phyloP scores from a whole-genome alignment of 1,140 invertebrate species.

The Stenopsyche tienmushanensis region DNA sequence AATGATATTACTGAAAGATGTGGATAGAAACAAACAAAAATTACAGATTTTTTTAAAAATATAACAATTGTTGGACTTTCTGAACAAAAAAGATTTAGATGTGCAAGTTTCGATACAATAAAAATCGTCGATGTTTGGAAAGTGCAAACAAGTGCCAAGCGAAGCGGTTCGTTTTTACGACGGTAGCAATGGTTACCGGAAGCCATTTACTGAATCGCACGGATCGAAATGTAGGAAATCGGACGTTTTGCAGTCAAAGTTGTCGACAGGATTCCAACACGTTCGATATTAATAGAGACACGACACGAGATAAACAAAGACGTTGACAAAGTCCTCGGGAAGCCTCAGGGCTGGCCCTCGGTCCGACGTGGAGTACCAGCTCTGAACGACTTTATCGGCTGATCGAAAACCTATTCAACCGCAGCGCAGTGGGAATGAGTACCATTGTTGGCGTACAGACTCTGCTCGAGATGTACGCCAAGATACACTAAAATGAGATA shows the following conservation, averaged over 20 bases:
- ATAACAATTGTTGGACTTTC: no score
- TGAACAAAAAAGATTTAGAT: no score
- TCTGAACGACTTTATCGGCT: constrained; percentile 8
- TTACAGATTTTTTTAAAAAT: no score
- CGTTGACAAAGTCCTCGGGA: constrained; percentile 2
- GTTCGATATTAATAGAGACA: constrained; percentile 23
- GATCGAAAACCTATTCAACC: constrained; percentile 15
- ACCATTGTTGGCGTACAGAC: background rate
- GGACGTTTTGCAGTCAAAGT: background rate
- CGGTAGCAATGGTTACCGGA: background rate
- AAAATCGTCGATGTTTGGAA: no score
- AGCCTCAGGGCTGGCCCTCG: background rate
- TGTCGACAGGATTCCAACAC: background rate
- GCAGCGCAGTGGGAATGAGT: background rate
- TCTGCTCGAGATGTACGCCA: no score
- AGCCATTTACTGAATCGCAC: background rate
- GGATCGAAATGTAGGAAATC: background rate
- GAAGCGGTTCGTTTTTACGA: background rate
- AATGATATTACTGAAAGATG: no score
- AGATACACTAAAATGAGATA: no score
- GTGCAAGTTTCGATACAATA: no score
- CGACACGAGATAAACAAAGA: constrained; percentile 11
- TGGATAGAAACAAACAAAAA: no score
- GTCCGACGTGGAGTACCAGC: background rate
- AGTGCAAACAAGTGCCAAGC: no score